Evolutionary conservation across 2,888 invertebrate genomes (phyloP), one percentile per base, ranked within the genome.

Genomic region (Acanthoscelides obtectus): DNA sequence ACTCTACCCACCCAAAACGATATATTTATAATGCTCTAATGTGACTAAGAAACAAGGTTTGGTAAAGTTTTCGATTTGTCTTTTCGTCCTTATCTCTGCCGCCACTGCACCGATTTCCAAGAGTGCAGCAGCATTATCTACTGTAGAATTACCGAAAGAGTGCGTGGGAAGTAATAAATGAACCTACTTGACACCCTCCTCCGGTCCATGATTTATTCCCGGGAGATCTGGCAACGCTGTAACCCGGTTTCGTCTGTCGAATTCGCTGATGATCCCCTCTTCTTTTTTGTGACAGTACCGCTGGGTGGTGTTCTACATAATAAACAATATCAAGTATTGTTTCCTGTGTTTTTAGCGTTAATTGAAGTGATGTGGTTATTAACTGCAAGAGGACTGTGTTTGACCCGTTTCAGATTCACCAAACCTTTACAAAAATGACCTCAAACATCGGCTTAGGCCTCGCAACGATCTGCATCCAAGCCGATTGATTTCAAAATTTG

Each of bases 251-350:
- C 45, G 45, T 45, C 45, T 67, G 63, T 45, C 22, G 22, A 71
- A 22, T 66, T 22, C 66, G 69, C 68, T 68, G 70, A 66, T 69
- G 70, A 70, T 67, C 69, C 70, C 70, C 69, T 68, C 25, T 69
- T 69, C 68, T 66, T 21, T 72, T 69, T 70, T 74, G 73, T 76
- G 72, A 74, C 74, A 72, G 77, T 78, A 73, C 72, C 71, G 75
- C 72, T 78, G 79, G 78, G 79, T 78, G 78, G 78, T 78, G 79
- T 77, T 77, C 71, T 20, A 68, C 72, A 76, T 73, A 76, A 76
- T 75, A 77, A 76, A 76, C 75, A 77, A 68, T 69, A 75, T 75
- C 45, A 45, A 73, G 70, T 74, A 73, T 75, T 75, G 75, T 77
- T 77, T 77, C 75, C 72, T 76, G 75, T 74, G 74, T 76, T 66